A percentile compares a stretch with the other conserved stretches of the same genome.
Conservation (phyloP, 2,113 vertebrate species). For the Carollia perspicillata region DNA sequence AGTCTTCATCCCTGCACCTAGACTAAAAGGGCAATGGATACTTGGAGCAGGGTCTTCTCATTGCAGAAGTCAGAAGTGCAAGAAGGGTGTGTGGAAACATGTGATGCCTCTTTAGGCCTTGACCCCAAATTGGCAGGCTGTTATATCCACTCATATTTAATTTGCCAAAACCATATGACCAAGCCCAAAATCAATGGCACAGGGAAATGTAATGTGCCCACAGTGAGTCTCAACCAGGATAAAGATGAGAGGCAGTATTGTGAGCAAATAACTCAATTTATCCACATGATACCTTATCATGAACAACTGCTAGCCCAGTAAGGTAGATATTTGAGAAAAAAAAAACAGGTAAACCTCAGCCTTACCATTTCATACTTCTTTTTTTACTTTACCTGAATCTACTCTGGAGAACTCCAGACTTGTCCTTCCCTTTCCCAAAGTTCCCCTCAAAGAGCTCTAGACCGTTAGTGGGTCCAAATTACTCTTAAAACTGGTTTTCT, state of each 20-base stretch:
- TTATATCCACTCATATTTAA: background rate
- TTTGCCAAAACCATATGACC: background rate
- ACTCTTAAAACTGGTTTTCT: background rate
- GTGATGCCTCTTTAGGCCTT: background rate
- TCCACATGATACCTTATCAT: background rate
- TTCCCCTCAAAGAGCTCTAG: background rate
- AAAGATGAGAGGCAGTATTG: background rate
- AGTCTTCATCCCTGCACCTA: background rate
- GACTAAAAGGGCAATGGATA: background rate
- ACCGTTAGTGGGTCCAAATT: background rate
- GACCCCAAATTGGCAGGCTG: background rate
- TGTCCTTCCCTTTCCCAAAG: background rate
- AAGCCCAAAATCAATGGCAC: background rate
- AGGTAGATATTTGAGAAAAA: background rate
- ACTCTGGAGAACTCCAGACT: background rate
- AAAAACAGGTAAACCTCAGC: background rate
- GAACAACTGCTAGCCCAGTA: background rate
- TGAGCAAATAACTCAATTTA: background rate
- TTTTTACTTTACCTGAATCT: background rate
- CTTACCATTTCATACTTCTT: background rate
- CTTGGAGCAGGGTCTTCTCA: background rate
- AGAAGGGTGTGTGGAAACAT: background rate
- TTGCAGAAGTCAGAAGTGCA: background rate
- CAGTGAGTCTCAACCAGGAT: background rate
- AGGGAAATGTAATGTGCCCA: background rate